Percentiles rank a stretch among this genome's conserved stretches.
Evolutionary conservation across 2,888 invertebrate genomes (phyloP).

Genomic region (Diarsia rubi): DNA sequence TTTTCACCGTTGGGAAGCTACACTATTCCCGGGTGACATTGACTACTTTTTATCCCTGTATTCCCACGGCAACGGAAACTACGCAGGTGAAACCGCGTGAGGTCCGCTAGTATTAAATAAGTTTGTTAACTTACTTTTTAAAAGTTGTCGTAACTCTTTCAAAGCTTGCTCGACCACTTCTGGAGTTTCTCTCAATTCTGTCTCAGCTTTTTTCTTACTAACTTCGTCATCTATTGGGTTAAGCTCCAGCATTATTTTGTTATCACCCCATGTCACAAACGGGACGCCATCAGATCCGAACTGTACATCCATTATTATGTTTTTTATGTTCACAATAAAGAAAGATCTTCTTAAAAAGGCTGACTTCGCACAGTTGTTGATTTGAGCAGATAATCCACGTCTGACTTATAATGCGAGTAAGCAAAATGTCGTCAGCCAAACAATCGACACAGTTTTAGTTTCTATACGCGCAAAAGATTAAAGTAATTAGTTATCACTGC

Average conservation of each 20-base stretch:
- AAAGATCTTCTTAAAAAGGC: conserved; percentile 3
- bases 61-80: too few species aligned
- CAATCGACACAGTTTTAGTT: conserved; percentile 64
- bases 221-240: conserved; percentile 90
- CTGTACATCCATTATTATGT: conserved; percentile 83
- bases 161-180: conserved; percentile 92
- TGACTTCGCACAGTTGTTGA: conserved; percentile 32
- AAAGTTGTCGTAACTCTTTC: conserved; percentile 87
- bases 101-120: background rate
- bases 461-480: conserved; percentile 36
- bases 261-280: conserved; percentile 92
- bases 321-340: background rate
- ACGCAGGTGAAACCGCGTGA: too few species aligned
- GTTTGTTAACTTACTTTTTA: conserved; percentile 88
- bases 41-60: too few species aligned
- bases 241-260: conserved; percentile 92
- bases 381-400: conserved; percentile 27
- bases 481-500: conserved; percentile 47
- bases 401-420: conserved; percentile 54
- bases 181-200: conserved; percentile 93
- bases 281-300: conserved; percentile 90
- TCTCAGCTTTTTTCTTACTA: conserved; percentile 91
- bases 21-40: too few species aligned
- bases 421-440: conserved; percentile 61
- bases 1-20: too few species aligned